Evolutionary conservation across 2,113 vertebrate species (phyloP).

Genomic region (Microtus pennsylvanicus): DNA sequence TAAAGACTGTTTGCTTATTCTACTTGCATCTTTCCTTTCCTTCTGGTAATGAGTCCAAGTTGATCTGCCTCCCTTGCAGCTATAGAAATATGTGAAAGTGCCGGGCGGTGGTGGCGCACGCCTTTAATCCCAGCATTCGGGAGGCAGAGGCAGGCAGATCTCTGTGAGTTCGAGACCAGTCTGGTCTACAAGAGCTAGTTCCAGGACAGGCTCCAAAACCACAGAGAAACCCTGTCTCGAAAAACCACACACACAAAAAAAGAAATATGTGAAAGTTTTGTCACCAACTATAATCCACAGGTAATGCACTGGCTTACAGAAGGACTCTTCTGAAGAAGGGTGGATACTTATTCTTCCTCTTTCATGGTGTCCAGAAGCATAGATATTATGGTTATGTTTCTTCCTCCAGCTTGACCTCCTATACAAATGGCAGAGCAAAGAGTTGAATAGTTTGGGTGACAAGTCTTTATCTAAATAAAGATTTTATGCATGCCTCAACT

Average conservation of each 20-base stretch:
- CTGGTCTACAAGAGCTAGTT: too few species aligned
- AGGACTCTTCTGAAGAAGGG: background rate
- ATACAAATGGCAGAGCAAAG: background rate
- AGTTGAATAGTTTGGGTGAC: background rate
- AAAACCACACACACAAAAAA: too few species aligned
- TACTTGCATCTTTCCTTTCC: background rate
- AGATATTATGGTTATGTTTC: background rate
- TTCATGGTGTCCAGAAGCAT: background rate
- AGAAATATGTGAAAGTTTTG: background rate
- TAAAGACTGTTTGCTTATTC: background rate
- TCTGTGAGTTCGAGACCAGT: too few species aligned
- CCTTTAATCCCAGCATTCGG: too few species aligned
- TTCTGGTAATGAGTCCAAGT: background rate
- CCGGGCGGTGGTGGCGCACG: too few species aligned
- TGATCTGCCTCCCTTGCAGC: background rate
- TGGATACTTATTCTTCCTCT: background rate
- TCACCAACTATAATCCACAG: background rate
- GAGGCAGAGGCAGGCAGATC: too few species aligned
- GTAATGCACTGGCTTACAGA: background rate
- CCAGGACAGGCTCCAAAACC: too few species aligned
- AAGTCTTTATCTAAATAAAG: background rate
- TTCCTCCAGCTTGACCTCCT: background rate
- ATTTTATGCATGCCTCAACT: background rate
- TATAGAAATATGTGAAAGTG: background rate
- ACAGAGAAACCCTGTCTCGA: too few species aligned